These are phyloP conservation scores for Clanis bilineata DNA, from an alignment of 2,888 invertebrate genomes.

Conservation along the genomic window DNA sequence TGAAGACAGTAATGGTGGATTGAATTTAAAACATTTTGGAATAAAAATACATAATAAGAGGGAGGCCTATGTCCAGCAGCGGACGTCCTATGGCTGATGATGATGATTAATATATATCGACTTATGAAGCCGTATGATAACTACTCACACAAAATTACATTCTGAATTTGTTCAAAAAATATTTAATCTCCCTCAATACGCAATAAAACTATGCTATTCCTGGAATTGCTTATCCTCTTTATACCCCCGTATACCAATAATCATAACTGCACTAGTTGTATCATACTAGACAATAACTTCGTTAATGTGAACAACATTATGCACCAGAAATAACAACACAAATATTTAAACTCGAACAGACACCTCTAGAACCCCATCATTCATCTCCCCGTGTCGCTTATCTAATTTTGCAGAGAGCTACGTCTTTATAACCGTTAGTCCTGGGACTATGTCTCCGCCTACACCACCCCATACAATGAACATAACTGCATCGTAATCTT, in stretches of 20 bases:
- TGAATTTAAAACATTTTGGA: too few species aligned
- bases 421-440: conserved; percentile 3
- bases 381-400: neutral
- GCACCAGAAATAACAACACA: too few species aligned
- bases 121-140: too few species aligned
- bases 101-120: too few species aligned
- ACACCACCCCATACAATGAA: neutral
- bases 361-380: neutral
- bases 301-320: too few species aligned
- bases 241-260: neutral
- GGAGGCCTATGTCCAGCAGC: too few species aligned
- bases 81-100: too few species aligned
- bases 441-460: neutral
- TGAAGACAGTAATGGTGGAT: too few species aligned
- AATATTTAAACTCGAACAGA: neutral
- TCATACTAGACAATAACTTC: neutral
- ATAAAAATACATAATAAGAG: too few species aligned
- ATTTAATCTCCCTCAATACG: conserved; percentile 6
- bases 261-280: neutral
- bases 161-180: too few species aligned
- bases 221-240: neutral
- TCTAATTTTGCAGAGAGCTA: neutral
- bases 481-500: conserved; percentile 10
- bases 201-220: too few species aligned
- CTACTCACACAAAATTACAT: too few species aligned